Percentiles rank a stretch among this genome's conserved stretches.
phyloP scores from a whole-genome alignment of 2,113 vertebrate species.

The Oceanites oceanicus region DNA sequence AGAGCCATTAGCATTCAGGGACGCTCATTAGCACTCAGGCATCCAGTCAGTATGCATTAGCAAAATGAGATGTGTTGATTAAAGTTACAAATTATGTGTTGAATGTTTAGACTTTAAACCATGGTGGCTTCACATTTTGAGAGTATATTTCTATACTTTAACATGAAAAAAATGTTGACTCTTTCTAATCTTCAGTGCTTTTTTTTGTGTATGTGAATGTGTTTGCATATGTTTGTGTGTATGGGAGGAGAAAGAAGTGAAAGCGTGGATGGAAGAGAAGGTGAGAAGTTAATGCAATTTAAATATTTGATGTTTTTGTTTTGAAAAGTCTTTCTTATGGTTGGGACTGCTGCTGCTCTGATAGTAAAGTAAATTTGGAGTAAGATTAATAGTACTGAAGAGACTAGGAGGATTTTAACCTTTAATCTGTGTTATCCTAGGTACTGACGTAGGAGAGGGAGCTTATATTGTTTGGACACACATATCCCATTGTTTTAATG shows the following conservation, averaged over 20 bases:
- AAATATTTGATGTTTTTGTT: background rate
- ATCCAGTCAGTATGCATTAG: conserved; percentile 64
- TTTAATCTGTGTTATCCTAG: background rate
- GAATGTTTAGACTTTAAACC: conserved; percentile 62
- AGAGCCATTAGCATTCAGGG: conserved; percentile 63
- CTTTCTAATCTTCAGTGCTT: background rate
- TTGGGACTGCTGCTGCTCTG: background rate
- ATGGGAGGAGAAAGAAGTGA: background rate
- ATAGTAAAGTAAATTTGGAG: background rate
- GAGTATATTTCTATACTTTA: background rate
- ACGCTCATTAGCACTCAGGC: conserved; percentile 61
- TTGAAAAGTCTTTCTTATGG: background rate
- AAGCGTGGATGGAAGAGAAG: background rate
- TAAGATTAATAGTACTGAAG: background rate
- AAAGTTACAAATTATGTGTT: conserved; percentile 69
- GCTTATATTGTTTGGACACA: background rate
- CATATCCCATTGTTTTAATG: background rate
- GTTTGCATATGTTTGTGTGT: background rate
- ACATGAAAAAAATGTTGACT: background rate
- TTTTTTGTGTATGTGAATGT: background rate
- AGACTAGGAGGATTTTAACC: background rate
- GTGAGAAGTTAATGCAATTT: background rate
- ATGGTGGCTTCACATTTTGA: conserved; percentile 18
- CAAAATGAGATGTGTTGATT: conserved; percentile 75
- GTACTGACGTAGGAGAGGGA: background rate